phyloP scores from a whole-genome alignment of 2,888 invertebrate species.

The Nebria brevicollis region DNA sequence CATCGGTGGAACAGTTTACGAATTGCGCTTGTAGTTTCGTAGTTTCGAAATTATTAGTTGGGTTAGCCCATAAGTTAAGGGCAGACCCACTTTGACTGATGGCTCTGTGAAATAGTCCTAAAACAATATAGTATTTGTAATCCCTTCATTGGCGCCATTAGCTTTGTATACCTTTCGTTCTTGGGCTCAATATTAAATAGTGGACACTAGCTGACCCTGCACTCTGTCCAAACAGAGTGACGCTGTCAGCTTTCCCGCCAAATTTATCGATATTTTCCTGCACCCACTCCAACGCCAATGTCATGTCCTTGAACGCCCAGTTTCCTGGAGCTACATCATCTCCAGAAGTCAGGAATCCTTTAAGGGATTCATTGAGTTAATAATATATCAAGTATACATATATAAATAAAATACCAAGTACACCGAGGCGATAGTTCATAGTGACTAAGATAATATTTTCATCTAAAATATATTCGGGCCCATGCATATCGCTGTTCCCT shows the following conservation, averaged over 20 bases:
- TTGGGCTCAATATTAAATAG: slow-evolving; percentile 63
- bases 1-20: slow-evolving; percentile 59
- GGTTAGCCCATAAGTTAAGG: slow-evolving; percentile 59
- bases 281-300: slow-evolving; percentile 63
- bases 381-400: slow-evolving; percentile 11
- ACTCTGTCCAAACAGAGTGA: slow-evolving; percentile 66
- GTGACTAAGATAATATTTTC: slow-evolving; percentile 64
- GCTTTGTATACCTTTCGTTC: slow-evolving; percentile 56
- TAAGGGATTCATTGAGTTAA: slow-evolving; percentile 16
- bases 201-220: slow-evolving; percentile 64
- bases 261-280: slow-evolving; percentile 62
- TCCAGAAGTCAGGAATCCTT: slow-evolving; percentile 64
- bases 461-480: slow-evolving; percentile 67
- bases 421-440: slow-evolving; percentile 62
- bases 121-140: slow-evolving; percentile 36
- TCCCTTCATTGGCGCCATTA: background rate
- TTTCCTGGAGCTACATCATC: slow-evolving; percentile 65
- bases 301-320: slow-evolving; percentile 66
- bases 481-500: slow-evolving; percentile 60
- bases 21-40: slow-evolving; percentile 60
- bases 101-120: slow-evolving; percentile 62
- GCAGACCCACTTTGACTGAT: slow-evolving; percentile 66
- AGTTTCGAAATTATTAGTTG: slow-evolving; percentile 52
- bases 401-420: slow-evolving; percentile 54
- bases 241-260: slow-evolving; percentile 61